phyloP scores from a whole-genome alignment of 2,113 vertebrate genomes.

The Oophaga pumilio region DNA sequence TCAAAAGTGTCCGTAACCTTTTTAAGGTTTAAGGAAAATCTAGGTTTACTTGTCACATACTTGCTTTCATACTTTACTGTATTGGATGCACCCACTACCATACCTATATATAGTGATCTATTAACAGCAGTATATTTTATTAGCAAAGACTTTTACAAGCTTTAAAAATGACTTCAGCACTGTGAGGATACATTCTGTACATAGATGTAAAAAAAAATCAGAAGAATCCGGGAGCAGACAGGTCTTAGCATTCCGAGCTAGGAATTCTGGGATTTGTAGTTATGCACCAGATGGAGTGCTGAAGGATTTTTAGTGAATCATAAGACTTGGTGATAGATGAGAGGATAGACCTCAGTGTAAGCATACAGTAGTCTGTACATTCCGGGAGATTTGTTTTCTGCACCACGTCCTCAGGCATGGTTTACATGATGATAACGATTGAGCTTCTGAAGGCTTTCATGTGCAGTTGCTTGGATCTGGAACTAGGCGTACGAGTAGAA shows the following conservation, averaged over 20 bases:
- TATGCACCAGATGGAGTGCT: slow-evolving; percentile 23
- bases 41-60: too few relatives aligned
- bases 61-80: neutral
- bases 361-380: neutral
- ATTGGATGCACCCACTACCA: neutral
- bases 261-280: slow-evolving; percentile 17
- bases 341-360: neutral
- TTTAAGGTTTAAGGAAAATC: too few relatives aligned
- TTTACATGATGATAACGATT: neutral
- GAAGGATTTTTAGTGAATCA: slow-evolving; percentile 10
- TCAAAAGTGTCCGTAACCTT: too few relatives aligned
- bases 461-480: neutral
- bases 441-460: neutral
- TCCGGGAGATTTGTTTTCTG: neutral
- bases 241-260: neutral
- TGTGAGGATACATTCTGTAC: neutral
- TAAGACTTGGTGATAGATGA: slow-evolving; percentile 9
- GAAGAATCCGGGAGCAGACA: neutral
- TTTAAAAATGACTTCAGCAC: neutral
- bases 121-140: neutral
- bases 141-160: neutral
- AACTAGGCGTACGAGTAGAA: neutral
- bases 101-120: neutral
- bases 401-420: neutral
- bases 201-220: neutral